Evolutionary conservation across 2,113 vertebrate genomes (phyloP).

Genomic region (Sturnira hondurensis): DNA sequence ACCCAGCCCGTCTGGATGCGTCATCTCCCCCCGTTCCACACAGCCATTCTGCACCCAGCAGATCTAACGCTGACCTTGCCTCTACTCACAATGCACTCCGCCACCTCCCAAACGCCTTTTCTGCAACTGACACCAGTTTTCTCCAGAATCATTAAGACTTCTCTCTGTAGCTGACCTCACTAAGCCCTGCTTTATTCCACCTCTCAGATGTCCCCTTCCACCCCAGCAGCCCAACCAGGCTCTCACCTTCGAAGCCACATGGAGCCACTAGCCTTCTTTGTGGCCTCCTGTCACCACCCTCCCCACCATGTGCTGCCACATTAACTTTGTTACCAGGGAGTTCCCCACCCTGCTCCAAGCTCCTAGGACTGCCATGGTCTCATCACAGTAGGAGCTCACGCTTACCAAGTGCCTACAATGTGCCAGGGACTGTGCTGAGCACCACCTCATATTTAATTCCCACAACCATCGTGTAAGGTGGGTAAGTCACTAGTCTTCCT

Average conservation of each 20-base stretch:
- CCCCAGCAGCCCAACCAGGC: neutral
- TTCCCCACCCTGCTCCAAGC: neutral
- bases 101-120: neutral
- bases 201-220: neutral
- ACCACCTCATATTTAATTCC: neutral
- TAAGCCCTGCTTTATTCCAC: neutral
- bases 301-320: neutral
- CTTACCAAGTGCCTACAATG: neutral
- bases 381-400: neutral
- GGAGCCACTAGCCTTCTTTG: neutral
- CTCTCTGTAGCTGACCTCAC: neutral
- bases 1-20: accelerated
- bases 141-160: neutral
- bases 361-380: neutral
- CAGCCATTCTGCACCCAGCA: neutral
- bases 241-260: neutral
- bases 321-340: neutral
- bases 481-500: neutral
- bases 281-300: neutral
- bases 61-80: neutral
- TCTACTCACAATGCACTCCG: neutral
- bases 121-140: neutral
- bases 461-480: neutral
- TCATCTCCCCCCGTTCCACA: neutral
- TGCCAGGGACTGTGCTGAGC: neutral